A percentile compares a stretch with the other conserved stretches of the same genome.
Conservation (phyloP, 2,888 invertebrate genomes). For the Napeogenes sylphis region DNA sequence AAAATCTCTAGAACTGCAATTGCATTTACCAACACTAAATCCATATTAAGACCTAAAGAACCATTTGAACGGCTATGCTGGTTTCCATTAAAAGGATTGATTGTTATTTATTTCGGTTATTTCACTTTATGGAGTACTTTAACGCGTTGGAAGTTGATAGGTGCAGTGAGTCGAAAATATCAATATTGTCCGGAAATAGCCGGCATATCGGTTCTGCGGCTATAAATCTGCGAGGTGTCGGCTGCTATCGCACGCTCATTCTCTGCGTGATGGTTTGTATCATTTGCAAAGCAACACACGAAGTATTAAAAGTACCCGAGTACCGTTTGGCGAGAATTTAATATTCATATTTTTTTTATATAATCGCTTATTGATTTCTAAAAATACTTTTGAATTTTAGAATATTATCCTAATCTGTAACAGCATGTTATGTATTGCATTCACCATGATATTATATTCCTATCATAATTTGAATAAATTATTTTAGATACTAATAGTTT, state of each 20-base stretch:
- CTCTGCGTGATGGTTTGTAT: slow-evolving; percentile 72
- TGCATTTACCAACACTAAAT: slow-evolving; percentile 32
- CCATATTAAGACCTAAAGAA: slow-evolving; percentile 31
- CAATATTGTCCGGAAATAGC: slow-evolving; percentile 68
- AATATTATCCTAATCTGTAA: no score
- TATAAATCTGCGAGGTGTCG: slow-evolving; percentile 73
- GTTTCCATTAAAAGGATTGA: slow-evolving; percentile 36
- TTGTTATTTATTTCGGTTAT: slow-evolving; percentile 46
- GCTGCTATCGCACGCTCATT: slow-evolving; percentile 67
- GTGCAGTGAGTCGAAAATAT: slow-evolving; percentile 64
- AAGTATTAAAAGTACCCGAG: slow-evolving; percentile 57
- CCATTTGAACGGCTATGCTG: slow-evolving; percentile 28
- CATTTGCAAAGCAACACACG: slow-evolving; percentile 72
- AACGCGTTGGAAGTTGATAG: slow-evolving; percentile 66
- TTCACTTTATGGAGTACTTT: slow-evolving; percentile 63
- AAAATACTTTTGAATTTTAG: no score
- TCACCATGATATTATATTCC: no score
- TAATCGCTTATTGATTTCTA: not conserved
- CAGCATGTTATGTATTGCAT: no score
- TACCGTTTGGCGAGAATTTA: slow-evolving; percentile 21
- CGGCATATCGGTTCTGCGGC: slow-evolving; percentile 53
- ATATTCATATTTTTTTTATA: slow-evolving; percentile 4
- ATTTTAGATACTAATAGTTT: no score
- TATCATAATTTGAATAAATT: no score
- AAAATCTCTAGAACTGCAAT: slow-evolving; percentile 47